Conservation (phyloP, 2,888 invertebrate species). For the Leptogaster cylindrica region DNA sequence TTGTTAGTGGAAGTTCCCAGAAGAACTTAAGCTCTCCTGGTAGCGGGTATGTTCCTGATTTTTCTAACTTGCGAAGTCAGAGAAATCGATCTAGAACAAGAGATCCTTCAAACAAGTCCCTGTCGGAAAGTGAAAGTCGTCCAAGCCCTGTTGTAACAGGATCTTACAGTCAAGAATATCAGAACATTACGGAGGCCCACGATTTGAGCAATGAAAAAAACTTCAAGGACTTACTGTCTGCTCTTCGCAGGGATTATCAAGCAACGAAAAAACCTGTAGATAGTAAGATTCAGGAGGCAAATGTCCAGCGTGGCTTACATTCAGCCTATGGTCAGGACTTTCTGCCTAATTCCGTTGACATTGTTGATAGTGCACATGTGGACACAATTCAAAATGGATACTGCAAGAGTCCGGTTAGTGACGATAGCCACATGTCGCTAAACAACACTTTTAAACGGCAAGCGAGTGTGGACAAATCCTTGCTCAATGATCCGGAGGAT, state of each 20-base stretch:
- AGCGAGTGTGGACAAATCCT: constrained; percentile 33
- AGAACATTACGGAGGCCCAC: constrained; percentile 30
- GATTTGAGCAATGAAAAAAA: constrained; percentile 38
- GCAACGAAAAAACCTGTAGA: constrained; percentile 12
- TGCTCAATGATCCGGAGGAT: constrained; percentile 42
- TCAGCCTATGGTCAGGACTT: not conserved
- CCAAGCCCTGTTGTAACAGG: not conserved
- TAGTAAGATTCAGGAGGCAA: constrained; percentile 45
- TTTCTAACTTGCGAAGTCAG: constrained; percentile 4
- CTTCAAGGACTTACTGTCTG: constrained; percentile 54
- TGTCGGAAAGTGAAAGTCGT: not conserved
- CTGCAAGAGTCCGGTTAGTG: constrained; percentile 50
- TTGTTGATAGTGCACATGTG: not conserved
- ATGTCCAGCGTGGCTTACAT: constrained; percentile 32
- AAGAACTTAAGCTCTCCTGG: constrained; percentile 43
- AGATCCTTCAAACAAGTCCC: not conserved
- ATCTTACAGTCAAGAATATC: constrained; percentile 14
- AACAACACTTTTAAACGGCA: constrained; percentile 47
- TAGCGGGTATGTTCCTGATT: constrained; percentile 43
- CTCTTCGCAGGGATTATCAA: constrained; percentile 53
- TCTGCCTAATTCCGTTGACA: not conserved
- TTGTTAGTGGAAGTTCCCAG: constrained; percentile 45
- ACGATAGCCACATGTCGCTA: constrained; percentile 43
- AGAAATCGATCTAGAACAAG: not conserved
- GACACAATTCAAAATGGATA: constrained; percentile 50